phyloP scores from a whole-genome alignment of 1,140 invertebrate genomes.

The Dendrolimus punctatus region DNA sequence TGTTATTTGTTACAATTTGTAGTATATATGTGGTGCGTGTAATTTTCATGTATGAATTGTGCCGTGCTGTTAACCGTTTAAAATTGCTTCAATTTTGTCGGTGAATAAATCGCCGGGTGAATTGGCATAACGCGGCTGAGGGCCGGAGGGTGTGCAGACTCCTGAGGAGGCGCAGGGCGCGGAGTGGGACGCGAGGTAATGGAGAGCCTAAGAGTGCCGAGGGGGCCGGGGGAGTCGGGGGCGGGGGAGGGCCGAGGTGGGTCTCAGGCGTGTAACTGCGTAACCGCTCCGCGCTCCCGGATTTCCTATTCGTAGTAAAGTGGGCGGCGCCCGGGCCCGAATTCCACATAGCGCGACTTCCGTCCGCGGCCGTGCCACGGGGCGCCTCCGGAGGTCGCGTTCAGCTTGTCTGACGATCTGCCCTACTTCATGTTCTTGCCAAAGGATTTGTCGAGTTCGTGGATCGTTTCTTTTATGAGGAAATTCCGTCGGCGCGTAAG shows the following conservation, averaged over 20 bases:
- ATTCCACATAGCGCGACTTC: constrained; percentile 63
- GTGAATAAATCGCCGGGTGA: constrained; percentile 71
- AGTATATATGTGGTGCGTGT: constrained; percentile 26
- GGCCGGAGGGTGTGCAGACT: constrained; percentile 47
- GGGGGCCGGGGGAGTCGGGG: constrained; percentile 24
- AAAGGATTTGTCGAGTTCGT: constrained; percentile 62
- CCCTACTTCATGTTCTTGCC: constrained; percentile 62
- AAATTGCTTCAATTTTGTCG: constrained; percentile 70
- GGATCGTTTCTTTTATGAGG: constrained; percentile 62
- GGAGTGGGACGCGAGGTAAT: constrained; percentile 18
- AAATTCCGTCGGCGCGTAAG: constrained; percentile 46
- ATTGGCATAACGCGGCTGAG: constrained; percentile 57
- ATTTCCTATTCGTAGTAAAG: constrained; percentile 70
- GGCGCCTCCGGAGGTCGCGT: constrained; percentile 51
- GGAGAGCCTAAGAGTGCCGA: constrained; percentile 22
- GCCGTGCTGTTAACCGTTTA: constrained; percentile 47
- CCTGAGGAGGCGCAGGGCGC: constrained; percentile 28
- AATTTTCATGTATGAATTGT: constrained; percentile 37
- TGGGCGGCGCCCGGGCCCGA: constrained; percentile 61
- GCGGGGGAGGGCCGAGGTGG: constrained; percentile 30
- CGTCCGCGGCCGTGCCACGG: constrained; percentile 45
- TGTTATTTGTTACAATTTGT: constrained; percentile 9
- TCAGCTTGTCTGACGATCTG: constrained; percentile 60
- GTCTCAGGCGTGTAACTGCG: constrained; percentile 71
- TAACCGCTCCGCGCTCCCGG: constrained; percentile 71